A percentile compares a stretch with the other conserved stretches of the same genome.
phyloP scores from a whole-genome alignment of 2,113 vertebrate species.

The Ageneiosus marmoratus region DNA sequence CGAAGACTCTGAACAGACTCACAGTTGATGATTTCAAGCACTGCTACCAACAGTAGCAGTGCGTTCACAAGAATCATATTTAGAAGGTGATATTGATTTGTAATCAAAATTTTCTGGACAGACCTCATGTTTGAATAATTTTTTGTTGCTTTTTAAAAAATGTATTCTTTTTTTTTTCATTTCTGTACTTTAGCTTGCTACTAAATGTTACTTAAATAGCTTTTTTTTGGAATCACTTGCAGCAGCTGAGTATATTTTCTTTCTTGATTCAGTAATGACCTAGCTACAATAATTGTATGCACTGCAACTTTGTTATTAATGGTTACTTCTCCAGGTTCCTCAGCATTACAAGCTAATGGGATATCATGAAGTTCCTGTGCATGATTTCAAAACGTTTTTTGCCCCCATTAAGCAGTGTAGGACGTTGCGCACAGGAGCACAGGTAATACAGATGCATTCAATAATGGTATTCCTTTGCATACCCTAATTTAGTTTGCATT shows the following conservation, averaged over 20 bases:
- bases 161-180: too few relatives aligned
- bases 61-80: too few relatives aligned
- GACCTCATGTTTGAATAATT: too few relatives aligned
- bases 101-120: too few relatives aligned
- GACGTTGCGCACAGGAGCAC: slow-evolving; percentile 75
- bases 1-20: too few relatives aligned
- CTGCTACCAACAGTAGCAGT: too few relatives aligned
- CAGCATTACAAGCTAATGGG: slow-evolving; percentile 78
- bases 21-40: too few relatives aligned
- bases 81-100: too few relatives aligned
- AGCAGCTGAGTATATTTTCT: not conserved
- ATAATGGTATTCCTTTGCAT: not conserved
- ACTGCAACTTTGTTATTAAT: not conserved
- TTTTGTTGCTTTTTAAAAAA: too few relatives aligned
- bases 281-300: not conserved
- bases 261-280: not conserved
- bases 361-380: slow-evolving; percentile 74
- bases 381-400: slow-evolving; percentile 70
- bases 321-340: slow-evolving; percentile 76
- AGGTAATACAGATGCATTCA: slow-evolving; percentile 68
- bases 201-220: not conserved
- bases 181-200: not conserved
- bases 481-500: slow-evolving; percentile 37
- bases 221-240: not conserved
- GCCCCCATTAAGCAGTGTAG: slow-evolving; percentile 65